A percentile compares a stretch with the other conserved stretches of the same genome.
These are phyloP conservation scores for Sycobia sp. DNA, from an alignment of 1,140 invertebrate species.

Conservation along the genomic window DNA sequence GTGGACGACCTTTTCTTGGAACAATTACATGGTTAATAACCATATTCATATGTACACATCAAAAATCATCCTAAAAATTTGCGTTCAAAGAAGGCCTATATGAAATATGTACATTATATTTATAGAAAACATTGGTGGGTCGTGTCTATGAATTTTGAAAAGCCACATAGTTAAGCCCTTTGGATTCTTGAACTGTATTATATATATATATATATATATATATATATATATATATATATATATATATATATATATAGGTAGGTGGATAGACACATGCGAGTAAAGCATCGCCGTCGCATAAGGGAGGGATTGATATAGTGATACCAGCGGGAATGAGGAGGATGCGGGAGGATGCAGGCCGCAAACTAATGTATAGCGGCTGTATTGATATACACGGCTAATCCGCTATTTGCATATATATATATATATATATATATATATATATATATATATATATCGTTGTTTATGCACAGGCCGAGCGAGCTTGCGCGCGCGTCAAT, in stretches of 20 bases:
- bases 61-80: too few species aligned
- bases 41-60: too few species aligned
- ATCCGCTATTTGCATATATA: not conserved
- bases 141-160: too few species aligned
- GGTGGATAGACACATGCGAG: not conserved
- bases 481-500: constrained; percentile 8
- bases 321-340: not conserved
- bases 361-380: not conserved
- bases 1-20: too few species aligned
- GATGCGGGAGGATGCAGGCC: not conserved
- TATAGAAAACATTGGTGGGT: too few species aligned
- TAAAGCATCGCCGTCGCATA: not conserved
- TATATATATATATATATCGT: not conserved
- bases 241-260: not conserved
- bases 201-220: too few species aligned
- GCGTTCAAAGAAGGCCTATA: too few species aligned
- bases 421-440: not conserved
- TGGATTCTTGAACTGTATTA: too few species aligned
- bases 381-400: not conserved
- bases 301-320: not conserved
- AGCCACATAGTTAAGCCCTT: too few species aligned
- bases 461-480: not conserved
- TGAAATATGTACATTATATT: too few species aligned
- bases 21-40: too few species aligned
- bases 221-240: too few species aligned